These are phyloP conservation scores for Amazona vittata DNA, from an alignment of 2,113 vertebrate species.

Conservation along the genomic window DNA sequence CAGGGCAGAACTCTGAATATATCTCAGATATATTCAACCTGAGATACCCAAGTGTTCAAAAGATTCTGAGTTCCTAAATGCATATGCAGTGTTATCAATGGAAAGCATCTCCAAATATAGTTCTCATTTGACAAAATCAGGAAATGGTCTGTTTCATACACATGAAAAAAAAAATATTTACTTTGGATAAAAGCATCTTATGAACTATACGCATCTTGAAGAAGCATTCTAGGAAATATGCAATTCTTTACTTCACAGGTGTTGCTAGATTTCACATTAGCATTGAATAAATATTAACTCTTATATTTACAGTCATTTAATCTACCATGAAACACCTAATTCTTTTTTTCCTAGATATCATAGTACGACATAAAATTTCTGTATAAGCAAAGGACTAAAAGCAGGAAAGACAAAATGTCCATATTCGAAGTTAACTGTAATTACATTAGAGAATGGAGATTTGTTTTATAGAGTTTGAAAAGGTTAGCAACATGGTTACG, in stretches of 20 bases:
- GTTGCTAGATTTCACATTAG: neutral
- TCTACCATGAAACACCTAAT: neutral
- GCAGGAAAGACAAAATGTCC: neutral
- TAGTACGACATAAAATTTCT: neutral
- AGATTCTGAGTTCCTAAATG: neutral
- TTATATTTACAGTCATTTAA: neutral
- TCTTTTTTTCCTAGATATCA: neutral
- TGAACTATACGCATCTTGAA: neutral
- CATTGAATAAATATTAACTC: neutral
- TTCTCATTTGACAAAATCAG: neutral
- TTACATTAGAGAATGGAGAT: neutral
- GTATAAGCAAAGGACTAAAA: neutral
- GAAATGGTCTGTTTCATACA: neutral
- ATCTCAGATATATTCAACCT: neutral
- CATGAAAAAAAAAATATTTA: neutral
- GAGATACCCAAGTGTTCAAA: neutral
- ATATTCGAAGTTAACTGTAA: neutral
- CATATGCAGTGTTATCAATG: accelerated
- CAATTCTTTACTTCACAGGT: neutral
- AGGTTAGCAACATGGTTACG: neutral
- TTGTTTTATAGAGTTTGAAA: neutral
- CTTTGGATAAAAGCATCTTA: neutral
- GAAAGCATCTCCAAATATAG: neutral
- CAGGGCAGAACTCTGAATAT: neutral
- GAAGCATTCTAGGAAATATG: neutral